Evolutionary conservation across 2,888 invertebrate species (phyloP).

Genomic region (Lydus trimaculatus): DNA sequence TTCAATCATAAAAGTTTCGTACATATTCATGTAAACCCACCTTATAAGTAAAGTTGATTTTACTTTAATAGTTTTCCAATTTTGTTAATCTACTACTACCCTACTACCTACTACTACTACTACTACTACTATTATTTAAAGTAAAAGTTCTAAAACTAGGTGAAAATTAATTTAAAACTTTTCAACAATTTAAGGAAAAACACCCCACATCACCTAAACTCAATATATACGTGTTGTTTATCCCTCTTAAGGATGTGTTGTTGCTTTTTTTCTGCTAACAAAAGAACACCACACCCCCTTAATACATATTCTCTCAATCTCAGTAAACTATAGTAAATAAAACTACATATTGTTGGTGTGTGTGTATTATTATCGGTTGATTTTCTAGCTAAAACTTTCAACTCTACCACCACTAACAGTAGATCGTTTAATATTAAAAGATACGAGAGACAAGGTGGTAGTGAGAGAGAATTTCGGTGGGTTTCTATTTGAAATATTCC

Average conservation of each 20-base stretch:
- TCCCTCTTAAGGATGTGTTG: neutral
- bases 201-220: neutral
- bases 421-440: slow-evolving; percentile 1
- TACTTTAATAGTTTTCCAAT: neutral
- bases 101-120: no score
- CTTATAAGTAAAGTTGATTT: no score
- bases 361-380: no score
- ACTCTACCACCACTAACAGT: no score
- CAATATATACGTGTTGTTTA: neutral
- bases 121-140: no score
- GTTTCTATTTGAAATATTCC: slow-evolving; percentile 28
- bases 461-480: neutral
- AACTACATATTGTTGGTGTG: neutral
- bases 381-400: no score
- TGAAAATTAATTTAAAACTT: neutral
- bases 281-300: neutral
- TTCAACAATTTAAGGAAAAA: neutral
- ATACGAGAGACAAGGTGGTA: neutral
- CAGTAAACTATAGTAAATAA: neutral
- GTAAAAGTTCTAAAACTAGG: neutral
- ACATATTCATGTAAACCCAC: no score
- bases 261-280: neutral
- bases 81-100: neutral
- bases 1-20: no score
- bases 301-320: neutral